Evolutionary conservation across 2,113 vertebrate genomes (phyloP).

Genomic region (Rhineura floridana): DNA sequence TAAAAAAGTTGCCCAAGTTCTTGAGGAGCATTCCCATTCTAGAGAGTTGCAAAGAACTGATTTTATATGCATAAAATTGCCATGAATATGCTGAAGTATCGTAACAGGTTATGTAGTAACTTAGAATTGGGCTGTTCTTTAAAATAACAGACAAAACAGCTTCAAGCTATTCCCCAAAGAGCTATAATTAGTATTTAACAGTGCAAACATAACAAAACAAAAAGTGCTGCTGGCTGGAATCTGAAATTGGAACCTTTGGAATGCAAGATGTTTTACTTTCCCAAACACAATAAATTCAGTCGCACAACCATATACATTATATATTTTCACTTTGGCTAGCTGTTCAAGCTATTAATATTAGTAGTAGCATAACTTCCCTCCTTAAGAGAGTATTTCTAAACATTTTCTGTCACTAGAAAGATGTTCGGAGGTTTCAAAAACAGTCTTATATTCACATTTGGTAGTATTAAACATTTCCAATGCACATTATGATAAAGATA

Average conservation of each 20-base stretch:
- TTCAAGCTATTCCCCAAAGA: conserved; percentile 57
- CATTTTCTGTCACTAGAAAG: background rate
- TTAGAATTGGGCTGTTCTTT: conserved; percentile 29
- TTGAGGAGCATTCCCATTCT: background rate
- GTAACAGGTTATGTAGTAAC: conserved; percentile 11
- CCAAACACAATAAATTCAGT: conserved; percentile 40
- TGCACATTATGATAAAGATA: background rate
- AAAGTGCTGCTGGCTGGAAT: conserved; percentile 42
- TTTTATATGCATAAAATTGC: background rate
- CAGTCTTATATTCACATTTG: background rate
- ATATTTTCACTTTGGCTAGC: conserved; percentile 19
- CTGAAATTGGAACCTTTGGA: conserved; percentile 52
- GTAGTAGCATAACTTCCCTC: background rate
- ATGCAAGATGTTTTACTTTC: conserved; percentile 47
- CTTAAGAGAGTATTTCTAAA: background rate
- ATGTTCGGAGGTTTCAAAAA: background rate
- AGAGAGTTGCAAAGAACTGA: background rate
- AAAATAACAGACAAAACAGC: conserved; percentile 55
- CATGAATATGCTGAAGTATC: accelerated
- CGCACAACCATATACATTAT: background rate
- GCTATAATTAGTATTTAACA: conserved; percentile 63
- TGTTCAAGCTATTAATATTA: conserved; percentile 13
- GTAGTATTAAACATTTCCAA: background rate
- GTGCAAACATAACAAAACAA: conserved; percentile 47
- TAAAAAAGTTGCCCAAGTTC: background rate